Evolutionary conservation across 2,113 vertebrate species (phyloP).

Genomic region (Ptyas mucosa): DNA sequence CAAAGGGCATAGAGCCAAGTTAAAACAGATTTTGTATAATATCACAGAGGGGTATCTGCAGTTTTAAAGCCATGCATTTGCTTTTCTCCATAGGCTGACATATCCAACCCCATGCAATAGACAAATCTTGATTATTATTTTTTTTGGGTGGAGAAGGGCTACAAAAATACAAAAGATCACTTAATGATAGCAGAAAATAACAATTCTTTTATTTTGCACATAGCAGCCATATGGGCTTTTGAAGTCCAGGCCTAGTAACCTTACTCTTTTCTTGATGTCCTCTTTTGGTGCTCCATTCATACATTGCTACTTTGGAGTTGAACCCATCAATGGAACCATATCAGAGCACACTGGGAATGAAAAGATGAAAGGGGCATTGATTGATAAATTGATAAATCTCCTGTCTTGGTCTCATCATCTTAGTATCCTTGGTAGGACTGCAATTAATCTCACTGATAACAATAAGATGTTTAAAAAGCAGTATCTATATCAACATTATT

Average conservation of each 20-base stretch:
- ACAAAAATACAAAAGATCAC: neutral
- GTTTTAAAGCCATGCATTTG: neutral
- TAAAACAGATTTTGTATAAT: neutral
- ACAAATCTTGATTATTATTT: neutral
- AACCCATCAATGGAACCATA: neutral
- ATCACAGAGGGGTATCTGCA: neutral
- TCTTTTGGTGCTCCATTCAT: neutral
- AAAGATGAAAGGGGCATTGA: neutral
- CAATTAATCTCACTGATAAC: slow-evolving; percentile 32
- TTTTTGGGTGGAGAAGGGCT: neutral
- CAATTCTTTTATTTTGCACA: neutral
- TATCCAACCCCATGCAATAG: neutral
- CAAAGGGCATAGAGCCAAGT: neutral
- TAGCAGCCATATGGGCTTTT: neutral
- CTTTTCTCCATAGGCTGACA: neutral
- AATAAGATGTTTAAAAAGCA: slow-evolving; percentile 48
- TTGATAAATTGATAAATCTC: slow-evolving; percentile 7
- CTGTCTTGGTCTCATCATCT: slow-evolving; percentile 16
- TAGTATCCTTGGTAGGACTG: slow-evolving; percentile 28
- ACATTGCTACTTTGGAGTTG: neutral
- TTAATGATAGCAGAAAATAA: neutral
- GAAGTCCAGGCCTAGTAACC: neutral
- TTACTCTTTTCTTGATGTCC: neutral
- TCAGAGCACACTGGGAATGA: neutral
- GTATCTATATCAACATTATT: slow-evolving; percentile 29